A percentile compares a stretch with the other conserved stretches of the same genome.
These are phyloP conservation scores for Nibea albiflora DNA, from an alignment of 2,113 vertebrate species.

Conservation along the genomic window DNA sequence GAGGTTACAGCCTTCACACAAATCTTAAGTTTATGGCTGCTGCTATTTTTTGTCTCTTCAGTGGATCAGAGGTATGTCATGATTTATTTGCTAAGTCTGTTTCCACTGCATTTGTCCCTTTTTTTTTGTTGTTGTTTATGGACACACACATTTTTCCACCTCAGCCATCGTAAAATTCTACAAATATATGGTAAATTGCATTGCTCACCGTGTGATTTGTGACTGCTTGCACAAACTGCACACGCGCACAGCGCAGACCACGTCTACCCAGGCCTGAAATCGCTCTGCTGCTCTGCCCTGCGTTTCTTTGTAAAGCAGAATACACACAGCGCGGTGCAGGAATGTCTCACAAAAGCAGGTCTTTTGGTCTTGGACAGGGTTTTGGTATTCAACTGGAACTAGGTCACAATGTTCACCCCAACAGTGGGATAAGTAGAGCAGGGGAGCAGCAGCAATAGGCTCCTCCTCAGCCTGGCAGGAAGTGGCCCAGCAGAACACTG, in stretches of 20 bases:
- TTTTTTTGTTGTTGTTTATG: neutral
- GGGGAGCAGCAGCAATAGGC: conserved; percentile 59
- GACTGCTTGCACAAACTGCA: neutral
- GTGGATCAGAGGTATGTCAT: neutral
- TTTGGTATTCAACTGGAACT: conserved; percentile 79
- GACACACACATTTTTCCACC: neutral
- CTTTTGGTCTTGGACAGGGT: conserved; percentile 67
- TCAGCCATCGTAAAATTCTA: neutral
- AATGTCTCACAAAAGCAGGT: conserved; percentile 79
- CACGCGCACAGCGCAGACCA: neutral
- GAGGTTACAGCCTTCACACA: no score
- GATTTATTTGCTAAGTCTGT: no score
- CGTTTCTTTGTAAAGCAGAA: conserved; percentile 62
- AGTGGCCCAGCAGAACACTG: conserved; percentile 67
- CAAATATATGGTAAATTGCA: neutral
- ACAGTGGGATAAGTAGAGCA: conserved; percentile 76
- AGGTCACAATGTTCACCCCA: conserved; percentile 79
- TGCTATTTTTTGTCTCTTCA: neutral
- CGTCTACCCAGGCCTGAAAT: conserved; percentile 43
- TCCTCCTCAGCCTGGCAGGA: conserved; percentile 70
- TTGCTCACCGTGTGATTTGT: neutral
- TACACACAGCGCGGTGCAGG: conserved; percentile 65
- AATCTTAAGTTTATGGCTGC: neutral
- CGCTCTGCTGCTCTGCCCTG: conserved; percentile 31
- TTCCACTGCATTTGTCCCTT: neutral